These are phyloP conservation scores for Drosophila fuyamai DNA, from an alignment of 1,140 invertebrate genomes.

Conservation along the genomic window DNA sequence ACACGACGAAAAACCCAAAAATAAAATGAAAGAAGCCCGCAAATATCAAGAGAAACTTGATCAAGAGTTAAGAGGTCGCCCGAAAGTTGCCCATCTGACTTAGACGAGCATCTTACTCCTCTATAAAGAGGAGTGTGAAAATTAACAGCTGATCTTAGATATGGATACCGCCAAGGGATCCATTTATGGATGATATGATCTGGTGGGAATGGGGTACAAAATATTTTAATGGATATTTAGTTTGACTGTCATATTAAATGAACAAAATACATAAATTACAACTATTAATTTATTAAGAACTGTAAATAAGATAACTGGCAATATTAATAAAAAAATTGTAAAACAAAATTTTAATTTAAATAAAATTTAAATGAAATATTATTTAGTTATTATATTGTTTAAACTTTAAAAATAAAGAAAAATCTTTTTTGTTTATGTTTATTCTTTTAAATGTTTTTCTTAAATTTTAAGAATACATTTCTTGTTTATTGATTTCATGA, in stretches of 20 bases:
- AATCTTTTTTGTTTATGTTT: no score
- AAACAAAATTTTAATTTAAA: no score
- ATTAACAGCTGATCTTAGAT: conserved; percentile 54
- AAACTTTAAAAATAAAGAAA: no score
- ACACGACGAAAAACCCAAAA: conserved; percentile 32
- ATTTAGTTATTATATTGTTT: no score
- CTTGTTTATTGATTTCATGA: no score
- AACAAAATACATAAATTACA: no score
- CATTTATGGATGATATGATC: not conserved
- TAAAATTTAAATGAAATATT: no score
- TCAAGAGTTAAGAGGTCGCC: conserved; percentile 69
- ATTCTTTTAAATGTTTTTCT: no score
- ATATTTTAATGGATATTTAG: not conserved
- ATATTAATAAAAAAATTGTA: not conserved
- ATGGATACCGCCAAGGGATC: conserved; percentile 7
- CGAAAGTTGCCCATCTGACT: conserved; percentile 52
- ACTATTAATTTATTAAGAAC: no score
- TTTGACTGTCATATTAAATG: not conserved
- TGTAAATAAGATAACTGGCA: no score
- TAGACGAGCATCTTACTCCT: conserved; percentile 55
- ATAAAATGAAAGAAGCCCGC: conserved; percentile 61
- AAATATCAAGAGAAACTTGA: conserved; percentile 73
- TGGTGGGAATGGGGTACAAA: not conserved
- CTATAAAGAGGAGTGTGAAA: conserved; percentile 62
- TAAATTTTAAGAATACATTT: no score